Conservation (phyloP, 2,888 invertebrate genomes). For the Taphrorychus bicolor region DNA sequence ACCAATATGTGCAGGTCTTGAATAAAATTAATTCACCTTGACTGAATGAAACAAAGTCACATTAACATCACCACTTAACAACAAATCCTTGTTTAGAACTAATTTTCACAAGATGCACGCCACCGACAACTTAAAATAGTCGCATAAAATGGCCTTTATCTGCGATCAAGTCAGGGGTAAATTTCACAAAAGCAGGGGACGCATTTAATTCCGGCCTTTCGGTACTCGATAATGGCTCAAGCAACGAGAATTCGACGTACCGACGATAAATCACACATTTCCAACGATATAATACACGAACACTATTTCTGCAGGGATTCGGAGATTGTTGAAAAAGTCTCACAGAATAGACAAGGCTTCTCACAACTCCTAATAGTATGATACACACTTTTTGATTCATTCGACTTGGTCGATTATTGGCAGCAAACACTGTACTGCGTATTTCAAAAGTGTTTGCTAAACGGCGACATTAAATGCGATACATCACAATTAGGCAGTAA, state of each 20-base stretch:
- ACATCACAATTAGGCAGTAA: conserved; percentile 37
- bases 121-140: conserved; percentile 27
- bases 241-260: conserved; percentile 36
- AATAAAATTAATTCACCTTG: no score
- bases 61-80: background rate
- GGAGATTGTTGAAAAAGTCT: conserved; percentile 37
- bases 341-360: background rate
- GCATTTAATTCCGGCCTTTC: conserved; percentile 43
- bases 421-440: no score
- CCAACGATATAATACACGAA: conserved; percentile 47
- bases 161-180: conserved; percentile 34
- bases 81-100: background rate
- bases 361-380: no score
- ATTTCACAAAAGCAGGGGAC: conserved; percentile 35
- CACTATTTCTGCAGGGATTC: conserved; percentile 44
- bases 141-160: conserved; percentile 40
- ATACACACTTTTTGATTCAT: no score
- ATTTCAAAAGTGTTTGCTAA: background rate
- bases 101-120: conserved; percentile 26
- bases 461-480: conserved; percentile 23
- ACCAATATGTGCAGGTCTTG: no score
- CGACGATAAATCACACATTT: conserved; percentile 48
- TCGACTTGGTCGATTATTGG: no score
- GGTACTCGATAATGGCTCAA: conserved; percentile 44
- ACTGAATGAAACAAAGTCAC: background rate